These are phyloP conservation scores for Cyanoliseus patagonus DNA, from an alignment of 2,113 vertebrate genomes.

Conservation along the genomic window DNA sequence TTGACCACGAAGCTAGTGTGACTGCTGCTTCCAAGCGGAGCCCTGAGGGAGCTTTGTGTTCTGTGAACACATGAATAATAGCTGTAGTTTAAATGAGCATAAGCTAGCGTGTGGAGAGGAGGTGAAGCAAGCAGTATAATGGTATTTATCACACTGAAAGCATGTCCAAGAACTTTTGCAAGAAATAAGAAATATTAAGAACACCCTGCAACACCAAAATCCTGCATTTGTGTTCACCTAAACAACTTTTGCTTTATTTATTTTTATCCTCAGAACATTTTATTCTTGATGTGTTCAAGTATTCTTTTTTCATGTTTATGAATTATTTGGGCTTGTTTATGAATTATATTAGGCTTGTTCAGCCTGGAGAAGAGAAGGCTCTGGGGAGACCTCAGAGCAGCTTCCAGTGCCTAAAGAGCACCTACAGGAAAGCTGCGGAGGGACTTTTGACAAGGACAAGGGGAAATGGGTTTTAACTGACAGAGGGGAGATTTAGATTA, in stretches of 20 bases:
- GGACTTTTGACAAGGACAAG: not conserved
- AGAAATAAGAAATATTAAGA: not conserved
- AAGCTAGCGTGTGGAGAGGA: not conserved
- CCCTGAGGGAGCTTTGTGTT: not conserved
- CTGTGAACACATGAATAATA: not conserved
- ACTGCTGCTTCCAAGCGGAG: not conserved
- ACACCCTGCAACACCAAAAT: not conserved
- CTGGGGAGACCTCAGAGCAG: not conserved
- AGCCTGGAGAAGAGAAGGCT: not conserved
- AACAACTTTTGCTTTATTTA: not conserved
- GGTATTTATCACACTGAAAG: not conserved
- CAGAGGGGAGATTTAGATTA: not conserved
- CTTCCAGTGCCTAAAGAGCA: not conserved
- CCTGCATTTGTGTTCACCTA: not conserved
- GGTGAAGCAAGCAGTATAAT: not conserved
- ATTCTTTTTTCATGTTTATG: not conserved
- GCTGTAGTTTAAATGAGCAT: not conserved
- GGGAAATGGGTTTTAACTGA: not conserved
- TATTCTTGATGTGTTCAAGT: not conserved
- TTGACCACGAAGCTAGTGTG: not conserved
- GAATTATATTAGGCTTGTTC: not conserved
- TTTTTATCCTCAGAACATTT: not conserved
- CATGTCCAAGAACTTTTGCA: not conserved
- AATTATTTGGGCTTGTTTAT: not conserved
- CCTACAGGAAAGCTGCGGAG: not conserved